A percentile compares a stretch with the other conserved stretches of the same genome.
Evolutionary conservation across 2,888 invertebrate species (phyloP).

Genomic region (Lithophane leautieri): DNA sequence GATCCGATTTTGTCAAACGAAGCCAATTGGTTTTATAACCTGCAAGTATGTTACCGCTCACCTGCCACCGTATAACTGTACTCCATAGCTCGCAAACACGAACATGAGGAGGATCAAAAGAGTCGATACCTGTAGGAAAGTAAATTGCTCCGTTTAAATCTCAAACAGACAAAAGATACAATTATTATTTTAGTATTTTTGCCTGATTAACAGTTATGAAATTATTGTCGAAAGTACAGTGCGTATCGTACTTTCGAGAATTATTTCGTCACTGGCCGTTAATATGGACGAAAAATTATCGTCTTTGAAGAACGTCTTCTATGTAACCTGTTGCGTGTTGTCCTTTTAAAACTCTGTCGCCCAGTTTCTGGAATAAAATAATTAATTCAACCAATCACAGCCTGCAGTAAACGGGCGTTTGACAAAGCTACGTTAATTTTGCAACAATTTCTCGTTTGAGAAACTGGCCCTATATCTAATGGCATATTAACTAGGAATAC

Average conservation of each 20-base stretch:
- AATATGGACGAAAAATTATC: not conserved
- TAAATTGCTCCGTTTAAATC: not conserved
- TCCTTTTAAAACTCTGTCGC: not conserved
- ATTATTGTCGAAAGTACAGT: not conserved
- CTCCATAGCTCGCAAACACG: slow-evolving; percentile 99
- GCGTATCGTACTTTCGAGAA: not conserved
- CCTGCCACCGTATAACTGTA: slow-evolving; percentile 98
- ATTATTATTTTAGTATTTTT: not conserved
- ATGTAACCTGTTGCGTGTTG: not conserved
- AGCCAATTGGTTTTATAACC: not conserved
- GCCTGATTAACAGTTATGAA: not conserved
- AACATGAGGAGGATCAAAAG: slow-evolving; percentile 99
- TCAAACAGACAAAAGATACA: not conserved
- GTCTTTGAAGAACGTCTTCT: no score
- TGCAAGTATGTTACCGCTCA: slow-evolving; percentile 59
- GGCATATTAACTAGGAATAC: not conserved
- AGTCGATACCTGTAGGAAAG: slow-evolving; percentile 94
- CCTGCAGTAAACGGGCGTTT: no score
- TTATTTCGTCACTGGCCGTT: not conserved
- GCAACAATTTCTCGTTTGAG: not conserved
- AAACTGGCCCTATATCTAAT: not conserved
- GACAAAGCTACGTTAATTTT: not conserved
- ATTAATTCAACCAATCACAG: not conserved
- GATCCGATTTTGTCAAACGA: not conserved
- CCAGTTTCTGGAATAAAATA: not conserved